Conservation (phyloP, 2,113 vertebrate genomes). For the Barnardius zonarius region DNA sequence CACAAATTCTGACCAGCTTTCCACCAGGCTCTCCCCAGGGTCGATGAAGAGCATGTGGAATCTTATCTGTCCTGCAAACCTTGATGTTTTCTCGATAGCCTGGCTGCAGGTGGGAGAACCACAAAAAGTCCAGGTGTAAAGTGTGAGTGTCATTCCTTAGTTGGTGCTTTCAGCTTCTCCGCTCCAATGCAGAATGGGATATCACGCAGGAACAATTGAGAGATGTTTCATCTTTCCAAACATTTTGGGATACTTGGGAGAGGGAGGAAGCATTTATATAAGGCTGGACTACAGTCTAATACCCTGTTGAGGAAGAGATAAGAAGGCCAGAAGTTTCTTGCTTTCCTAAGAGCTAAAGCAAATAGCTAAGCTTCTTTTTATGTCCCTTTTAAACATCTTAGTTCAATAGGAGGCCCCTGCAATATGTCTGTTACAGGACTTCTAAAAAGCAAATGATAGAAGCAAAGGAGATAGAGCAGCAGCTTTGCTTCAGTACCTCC, state of each 20-base stretch:
- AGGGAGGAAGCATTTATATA: neutral
- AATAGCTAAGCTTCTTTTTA: neutral
- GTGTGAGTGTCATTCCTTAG: neutral
- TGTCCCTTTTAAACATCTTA: neutral
- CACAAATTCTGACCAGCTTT: neutral
- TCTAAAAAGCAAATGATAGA: neutral
- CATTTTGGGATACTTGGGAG: neutral
- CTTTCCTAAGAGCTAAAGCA: neutral
- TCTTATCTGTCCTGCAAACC: neutral
- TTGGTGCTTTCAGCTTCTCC: neutral
- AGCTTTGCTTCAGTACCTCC: neutral
- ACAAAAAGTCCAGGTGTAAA: no score
- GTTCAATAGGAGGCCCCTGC: neutral
- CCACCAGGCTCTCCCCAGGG: neutral
- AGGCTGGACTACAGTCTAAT: neutral
- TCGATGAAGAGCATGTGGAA: neutral
- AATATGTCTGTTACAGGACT: neutral
- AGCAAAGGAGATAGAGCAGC: neutral
- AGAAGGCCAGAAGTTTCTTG: neutral
- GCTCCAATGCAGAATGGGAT: neutral
- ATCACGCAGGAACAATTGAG: accelerated
- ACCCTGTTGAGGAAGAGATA: neutral
- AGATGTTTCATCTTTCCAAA: neutral
- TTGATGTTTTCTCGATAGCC: neutral
- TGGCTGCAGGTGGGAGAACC: neutral